Conservation (phyloP, 2,113 vertebrate species). For the Hippopotamus amphibius region DNA sequence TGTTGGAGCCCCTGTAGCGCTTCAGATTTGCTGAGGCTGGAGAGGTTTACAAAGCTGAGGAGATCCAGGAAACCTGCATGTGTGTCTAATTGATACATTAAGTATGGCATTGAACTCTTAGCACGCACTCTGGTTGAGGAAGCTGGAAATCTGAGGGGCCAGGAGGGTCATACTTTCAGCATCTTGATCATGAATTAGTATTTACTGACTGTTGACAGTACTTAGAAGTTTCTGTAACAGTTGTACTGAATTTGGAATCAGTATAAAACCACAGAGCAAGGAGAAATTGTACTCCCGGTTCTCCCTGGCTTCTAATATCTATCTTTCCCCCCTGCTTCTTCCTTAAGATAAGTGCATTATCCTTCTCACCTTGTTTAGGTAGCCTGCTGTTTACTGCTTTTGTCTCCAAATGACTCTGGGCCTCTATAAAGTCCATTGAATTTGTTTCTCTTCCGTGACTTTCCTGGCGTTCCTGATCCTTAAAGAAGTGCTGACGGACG, state of each 20-base stretch:
- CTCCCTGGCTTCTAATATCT: background rate
- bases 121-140: background rate
- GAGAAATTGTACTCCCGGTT: background rate
- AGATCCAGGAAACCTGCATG: background rate
- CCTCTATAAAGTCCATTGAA: background rate
- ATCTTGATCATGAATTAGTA: background rate
- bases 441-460: constrained; percentile 21
- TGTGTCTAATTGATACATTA: background rate
- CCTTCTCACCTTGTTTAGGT: background rate
- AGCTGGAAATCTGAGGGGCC: background rate
- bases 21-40: background rate
- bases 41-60: background rate
- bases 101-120: background rate
- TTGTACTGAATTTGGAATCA: background rate
- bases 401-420: background rate
- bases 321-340: background rate
- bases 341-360: background rate
- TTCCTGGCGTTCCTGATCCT: background rate
- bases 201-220: background rate
- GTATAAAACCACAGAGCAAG: background rate
- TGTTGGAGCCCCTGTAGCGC: background rate
- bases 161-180: background rate
- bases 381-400: background rate
- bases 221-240: background rate
- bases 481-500: background rate